Evolutionary conservation across 2,797 vertebrate genomes (phyloP).

Genomic region (Pampus argenteus): DNA sequence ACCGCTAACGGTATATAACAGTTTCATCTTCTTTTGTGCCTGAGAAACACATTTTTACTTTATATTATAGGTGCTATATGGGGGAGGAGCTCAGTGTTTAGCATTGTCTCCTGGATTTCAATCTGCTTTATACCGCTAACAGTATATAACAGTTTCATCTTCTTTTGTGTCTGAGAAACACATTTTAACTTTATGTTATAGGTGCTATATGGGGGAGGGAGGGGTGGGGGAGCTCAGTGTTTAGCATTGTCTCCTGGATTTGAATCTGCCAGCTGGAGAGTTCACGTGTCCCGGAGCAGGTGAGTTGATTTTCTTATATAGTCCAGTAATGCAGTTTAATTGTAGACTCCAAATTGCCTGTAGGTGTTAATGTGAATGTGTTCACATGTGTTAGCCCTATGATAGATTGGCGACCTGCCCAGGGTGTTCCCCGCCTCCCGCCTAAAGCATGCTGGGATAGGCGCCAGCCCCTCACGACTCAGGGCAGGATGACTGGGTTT

Average conservation of each 20-base stretch:
- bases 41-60: neutral
- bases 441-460: neutral
- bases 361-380: neutral
- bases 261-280: neutral
- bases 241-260: too few species aligned
- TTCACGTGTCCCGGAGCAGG: neutral
- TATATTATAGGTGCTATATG: too few species aligned
- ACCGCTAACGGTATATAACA: neutral
- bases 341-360: neutral
- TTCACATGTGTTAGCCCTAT: too few species aligned
- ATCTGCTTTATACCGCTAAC: neutral
- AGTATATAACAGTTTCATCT: too few species aligned
- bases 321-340: neutral
- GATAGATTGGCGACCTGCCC: neutral
- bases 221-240: too few species aligned
- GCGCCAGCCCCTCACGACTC: neutral
- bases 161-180: too few species aligned
- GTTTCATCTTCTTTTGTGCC: neutral
- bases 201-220: too few species aligned
- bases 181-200: too few species aligned
- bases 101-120: neutral
- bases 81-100: neutral
- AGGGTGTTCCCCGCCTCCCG: neutral
- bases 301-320: slow-evolving; percentile 1
- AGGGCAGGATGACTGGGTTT: neutral